Evolutionary conservation across 2,888 invertebrate species (phyloP).

Genomic region (Osmoderma eremita): DNA sequence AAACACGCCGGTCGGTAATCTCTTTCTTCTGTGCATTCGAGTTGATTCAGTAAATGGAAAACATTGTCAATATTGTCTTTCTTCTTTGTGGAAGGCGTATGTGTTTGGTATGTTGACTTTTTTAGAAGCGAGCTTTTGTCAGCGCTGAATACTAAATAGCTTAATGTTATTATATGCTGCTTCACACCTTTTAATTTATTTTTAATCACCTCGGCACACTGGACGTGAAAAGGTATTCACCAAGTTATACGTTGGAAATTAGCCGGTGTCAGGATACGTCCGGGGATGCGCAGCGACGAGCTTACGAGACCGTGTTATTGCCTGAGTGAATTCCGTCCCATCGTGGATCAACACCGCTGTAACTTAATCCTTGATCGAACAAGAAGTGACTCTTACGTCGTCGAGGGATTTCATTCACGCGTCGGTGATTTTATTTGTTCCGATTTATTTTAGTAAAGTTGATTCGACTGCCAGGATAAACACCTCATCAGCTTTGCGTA

Average conservation of each 20-base stretch:
- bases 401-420: slow-evolving; percentile 52
- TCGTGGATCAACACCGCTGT: slow-evolving; percentile 51
- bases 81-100: slow-evolving; percentile 35
- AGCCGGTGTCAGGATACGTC: slow-evolving; percentile 38
- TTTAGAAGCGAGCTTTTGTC: slow-evolving; percentile 48
- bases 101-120: slow-evolving; percentile 44
- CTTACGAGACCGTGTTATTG: slow-evolving; percentile 53
- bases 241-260: slow-evolving; percentile 28
- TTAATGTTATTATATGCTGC: slow-evolving; percentile 49
- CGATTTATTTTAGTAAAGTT: slow-evolving; percentile 43
- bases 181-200: slow-evolving; percentile 54
- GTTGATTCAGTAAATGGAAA: slow-evolving; percentile 50
- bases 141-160: slow-evolving; percentile 50
- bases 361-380: slow-evolving; percentile 57
- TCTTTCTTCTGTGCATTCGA: slow-evolving; percentile 38
- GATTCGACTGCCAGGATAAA: slow-evolving; percentile 34
- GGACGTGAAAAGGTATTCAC: slow-evolving; percentile 41
- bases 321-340: slow-evolving; percentile 56
- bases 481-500: slow-evolving; percentile 35
- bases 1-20: slow-evolving; percentile 42
- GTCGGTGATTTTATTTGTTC: slow-evolving; percentile 44
- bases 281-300: slow-evolving; percentile 43
- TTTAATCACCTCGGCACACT: slow-evolving; percentile 48
- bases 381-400: slow-evolving; percentile 57
- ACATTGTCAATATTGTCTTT: slow-evolving; percentile 48